A percentile compares a stretch with the other conserved stretches of the same genome.
Conservation (phyloP, 2,888 invertebrate species). For the Scaptomyza flava region DNA sequence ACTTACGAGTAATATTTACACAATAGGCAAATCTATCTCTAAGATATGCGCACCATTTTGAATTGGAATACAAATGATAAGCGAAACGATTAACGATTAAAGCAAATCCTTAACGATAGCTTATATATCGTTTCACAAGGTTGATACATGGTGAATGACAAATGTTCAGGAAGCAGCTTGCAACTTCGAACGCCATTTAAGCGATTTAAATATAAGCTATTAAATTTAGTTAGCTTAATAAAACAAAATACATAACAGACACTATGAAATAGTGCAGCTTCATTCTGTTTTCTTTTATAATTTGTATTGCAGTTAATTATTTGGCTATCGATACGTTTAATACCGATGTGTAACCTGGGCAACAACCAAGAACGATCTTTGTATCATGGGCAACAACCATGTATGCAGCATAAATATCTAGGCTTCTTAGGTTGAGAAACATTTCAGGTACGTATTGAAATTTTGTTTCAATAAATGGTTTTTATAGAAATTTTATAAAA, state of each 20-base stretch:
- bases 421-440: neutral
- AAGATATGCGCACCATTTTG: constrained; percentile 52
- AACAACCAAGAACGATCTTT: too few species aligned
- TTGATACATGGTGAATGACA: constrained; percentile 10
- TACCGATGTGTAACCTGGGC: neutral
- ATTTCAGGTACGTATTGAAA: neutral
- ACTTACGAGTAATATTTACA: constrained; percentile 17
- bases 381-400: neutral
- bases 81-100: constrained; percentile 6
- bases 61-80: constrained; percentile 13
- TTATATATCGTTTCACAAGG: neutral
- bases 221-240: neutral
- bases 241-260: neutral
- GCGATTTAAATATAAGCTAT: neutral
- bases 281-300: neutral
- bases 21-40: constrained; percentile 38
- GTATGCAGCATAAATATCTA: neutral
- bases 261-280: neutral
- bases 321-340: constrained; percentile 5
- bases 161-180: constrained; percentile 8
- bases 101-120: neutral
- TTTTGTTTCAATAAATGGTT: neutral
- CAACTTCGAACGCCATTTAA: neutral
- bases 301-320: too few species aligned
- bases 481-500: neutral